Base-by-base conservation (phyloP, 2,113 vertebrate genomes). In the Arizona elegans region DNA sequence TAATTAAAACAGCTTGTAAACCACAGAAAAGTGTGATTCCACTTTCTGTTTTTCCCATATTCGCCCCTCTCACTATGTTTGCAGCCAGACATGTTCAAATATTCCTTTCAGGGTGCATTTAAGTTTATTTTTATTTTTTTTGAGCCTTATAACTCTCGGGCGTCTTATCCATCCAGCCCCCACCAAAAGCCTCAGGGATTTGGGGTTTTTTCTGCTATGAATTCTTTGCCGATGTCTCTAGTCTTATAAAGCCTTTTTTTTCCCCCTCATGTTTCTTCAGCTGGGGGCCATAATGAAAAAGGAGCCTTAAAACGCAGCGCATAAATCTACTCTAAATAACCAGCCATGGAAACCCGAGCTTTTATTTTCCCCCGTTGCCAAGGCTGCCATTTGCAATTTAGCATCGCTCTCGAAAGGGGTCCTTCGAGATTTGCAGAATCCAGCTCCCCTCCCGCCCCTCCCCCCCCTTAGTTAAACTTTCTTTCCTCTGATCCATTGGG, bases 1-100 rank as follows among this genome's bases (percentile, higher is more conserved):
- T 93, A 91, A 17, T 86, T 95, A 91, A 87, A 95, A 92, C 9
- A 95, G 91, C 56, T 93, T 93, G 56, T 87, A 8, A 24, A 86
- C 88, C 87, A 86, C 0, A 92, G 92, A 95, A 26, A 95, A 93
- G 94, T 58, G 13, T 50, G 33, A 93, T 93, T 93, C 86, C 56
- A 0, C 23, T 21, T 56, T 8, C 56, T 58, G 7, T 8, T 1
- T 8, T 52, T 62, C 24, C 50, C 10, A 89, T 11, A 75, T 52
- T 15, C 21, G 0, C 58, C 5, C 5, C 12, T 17, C 26, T 88
- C 33, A 2, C 21, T 38, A 26, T 55, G 50, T 75, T 55, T 81
- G 53, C 43, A 92, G 29, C 3, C 52, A 75, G n/a, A 89, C 13
- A 1, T 26, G 38, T 89, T 26, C 23, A 81, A 33, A 33, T 92